Base-by-base conservation (phyloP, 2,888 invertebrate species). In the Cephalotes varians region DNA sequence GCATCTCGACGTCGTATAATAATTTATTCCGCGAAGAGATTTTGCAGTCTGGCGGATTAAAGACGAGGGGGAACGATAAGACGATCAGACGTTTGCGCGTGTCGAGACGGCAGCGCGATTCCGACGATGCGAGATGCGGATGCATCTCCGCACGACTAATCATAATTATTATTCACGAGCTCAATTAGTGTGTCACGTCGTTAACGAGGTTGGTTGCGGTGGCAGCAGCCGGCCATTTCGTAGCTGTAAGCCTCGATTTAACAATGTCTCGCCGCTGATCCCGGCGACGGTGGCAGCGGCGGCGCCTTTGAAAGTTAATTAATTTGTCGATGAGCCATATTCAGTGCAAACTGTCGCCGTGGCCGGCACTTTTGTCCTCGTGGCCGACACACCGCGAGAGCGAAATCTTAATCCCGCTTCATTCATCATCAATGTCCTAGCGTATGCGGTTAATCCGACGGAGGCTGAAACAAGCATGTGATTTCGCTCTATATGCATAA, bases 161-260 rank as follows among this genome's bases (percentile, higher is more conserved):
- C 77, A 72, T 56, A 56, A 79, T 79, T 79, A 79, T 79, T 79
- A 79, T 79, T 79, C 77, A 72, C 72, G 73, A 47, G 44, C 44
- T 79, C 73, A 79, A 79, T 79, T 79, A 79, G 72, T 79, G 21
- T 47, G 77, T 72, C 56, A 72, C 72, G 34, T 9, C 21, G 72
- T 71, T 79, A 79, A 79, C 72, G 71, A 79, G 77, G 44, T 47
- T 47, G 44, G 44, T 44, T 31, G 37, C 74, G 47, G 10, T 31
- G 31, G 56, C n/a, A 28, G n/a, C 49, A 15, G 18, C 25, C 31
- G 37, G 18, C 40, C 58, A 31, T 60, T 18, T 10, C 6, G 40
- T 2, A 21, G 73, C n/a, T 62, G 25, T 5, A 2, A 67, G 37
- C 54, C 56, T 77, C 72, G 72, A 77, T 77, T 80, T 80, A 76